These are phyloP conservation scores for Drosophila virilis DNA, from an alignment of 1,140 invertebrate genomes.

Conservation along the genomic window DNA sequence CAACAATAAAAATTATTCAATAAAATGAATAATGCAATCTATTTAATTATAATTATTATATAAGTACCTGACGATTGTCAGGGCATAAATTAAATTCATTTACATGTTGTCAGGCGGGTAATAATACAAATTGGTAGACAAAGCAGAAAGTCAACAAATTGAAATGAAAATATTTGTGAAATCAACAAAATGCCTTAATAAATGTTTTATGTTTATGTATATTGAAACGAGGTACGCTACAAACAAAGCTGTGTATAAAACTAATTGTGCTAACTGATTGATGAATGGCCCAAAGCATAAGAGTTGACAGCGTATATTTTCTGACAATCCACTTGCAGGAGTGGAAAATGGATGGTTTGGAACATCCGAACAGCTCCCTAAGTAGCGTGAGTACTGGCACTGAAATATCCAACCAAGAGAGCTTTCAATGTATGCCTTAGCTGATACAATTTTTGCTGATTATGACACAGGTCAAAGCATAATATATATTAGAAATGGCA, in stretches of 20 bases:
- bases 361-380: too few relatives aligned
- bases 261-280: background rate
- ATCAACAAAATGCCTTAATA: conserved; percentile 32
- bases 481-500: background rate
- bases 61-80: conserved; percentile 7
- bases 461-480: background rate
- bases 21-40: conserved; percentile 9
- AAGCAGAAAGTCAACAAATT: conserved; percentile 30
- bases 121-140: conserved; percentile 5
- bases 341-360: too few relatives aligned
- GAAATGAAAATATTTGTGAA: conserved; percentile 32
- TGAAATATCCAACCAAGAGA: too few relatives aligned
- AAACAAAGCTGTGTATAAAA: background rate
- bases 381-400: too few relatives aligned
- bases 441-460: too few relatives aligned
- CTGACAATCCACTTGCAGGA: too few relatives aligned
- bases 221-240: background rate
- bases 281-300: background rate
- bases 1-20: conserved; percentile 21
- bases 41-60: conserved; percentile 19
- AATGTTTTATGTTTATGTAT: conserved; percentile 4
- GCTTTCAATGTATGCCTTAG: background rate
- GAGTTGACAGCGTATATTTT: too few relatives aligned
- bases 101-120: conserved; percentile 6
- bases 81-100: conserved; percentile 19